Percentiles rank a stretch among this genome's conserved stretches.
Conservation (phyloP, 2,888 invertebrate genomes). For the Morinoia aosen region DNA sequence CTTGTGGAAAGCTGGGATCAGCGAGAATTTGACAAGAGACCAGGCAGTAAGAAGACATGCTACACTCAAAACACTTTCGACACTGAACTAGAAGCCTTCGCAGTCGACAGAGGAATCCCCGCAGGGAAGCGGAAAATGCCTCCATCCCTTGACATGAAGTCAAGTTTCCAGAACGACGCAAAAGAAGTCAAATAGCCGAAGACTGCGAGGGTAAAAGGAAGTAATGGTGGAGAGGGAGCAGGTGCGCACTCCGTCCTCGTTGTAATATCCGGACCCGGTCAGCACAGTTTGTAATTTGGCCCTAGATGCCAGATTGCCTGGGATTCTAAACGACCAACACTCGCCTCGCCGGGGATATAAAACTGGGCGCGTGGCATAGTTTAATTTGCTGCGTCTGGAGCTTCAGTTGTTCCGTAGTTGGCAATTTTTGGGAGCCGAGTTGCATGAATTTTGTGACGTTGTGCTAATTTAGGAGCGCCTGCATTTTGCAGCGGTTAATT, state of each 20-base stretch:
- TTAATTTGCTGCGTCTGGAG: background rate
- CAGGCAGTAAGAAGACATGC: background rate
- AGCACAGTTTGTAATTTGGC: constrained; percentile 47
- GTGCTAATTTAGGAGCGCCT: background rate
- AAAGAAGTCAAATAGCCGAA: background rate
- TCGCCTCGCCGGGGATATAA: background rate
- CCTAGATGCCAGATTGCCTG: constrained; percentile 46
- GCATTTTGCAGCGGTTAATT: background rate
- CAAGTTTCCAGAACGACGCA: background rate
- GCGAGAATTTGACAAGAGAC: background rate
- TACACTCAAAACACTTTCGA: background rate
- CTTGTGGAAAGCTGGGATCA: background rate
- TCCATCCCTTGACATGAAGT: background rate
- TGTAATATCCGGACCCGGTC: constrained; percentile 45
- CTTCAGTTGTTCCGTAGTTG: constrained; percentile 7
- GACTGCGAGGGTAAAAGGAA: background rate
- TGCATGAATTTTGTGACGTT: constrained; percentile 33
- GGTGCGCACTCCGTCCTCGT: background rate
- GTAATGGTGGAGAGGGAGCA: background rate
- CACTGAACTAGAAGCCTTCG: background rate
- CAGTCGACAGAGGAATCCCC: background rate
- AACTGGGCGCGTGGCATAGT: constrained; percentile 13
- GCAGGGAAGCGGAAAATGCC: background rate
- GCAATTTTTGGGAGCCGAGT: background rate
- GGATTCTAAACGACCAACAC: background rate